Evolutionary conservation across 2,888 invertebrate genomes (phyloP).

Genomic region (Pyralis farinalis): DNA sequence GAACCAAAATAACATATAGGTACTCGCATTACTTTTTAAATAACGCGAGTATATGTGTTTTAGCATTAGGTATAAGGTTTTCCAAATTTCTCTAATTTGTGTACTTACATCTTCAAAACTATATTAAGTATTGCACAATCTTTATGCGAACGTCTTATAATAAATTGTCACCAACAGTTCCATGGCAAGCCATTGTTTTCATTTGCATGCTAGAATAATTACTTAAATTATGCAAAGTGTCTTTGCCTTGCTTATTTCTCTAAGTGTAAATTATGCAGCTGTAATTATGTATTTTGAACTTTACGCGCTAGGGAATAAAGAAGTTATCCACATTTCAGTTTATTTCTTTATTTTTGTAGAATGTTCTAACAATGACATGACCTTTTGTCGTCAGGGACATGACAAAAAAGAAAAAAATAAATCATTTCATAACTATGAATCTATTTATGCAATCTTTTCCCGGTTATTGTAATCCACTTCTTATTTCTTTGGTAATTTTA

Average conservation of each 20-base stretch:
- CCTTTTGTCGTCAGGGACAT: conserved; percentile 6
- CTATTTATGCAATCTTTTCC: too few relatives aligned
- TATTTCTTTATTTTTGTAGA: neutral
- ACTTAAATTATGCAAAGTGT: conserved; percentile 44
- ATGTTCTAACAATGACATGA: conserved; percentile 1
- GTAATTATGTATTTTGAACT: neutral
- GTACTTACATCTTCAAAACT: too few relatives aligned
- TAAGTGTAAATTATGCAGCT: neutral
- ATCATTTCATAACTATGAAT: too few relatives aligned
- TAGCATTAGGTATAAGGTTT: too few relatives aligned
- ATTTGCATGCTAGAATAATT: conserved; percentile 60
- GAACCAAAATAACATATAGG: too few relatives aligned
- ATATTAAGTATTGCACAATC: neutral
- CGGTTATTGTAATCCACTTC: too few relatives aligned
- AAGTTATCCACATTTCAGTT: neutral
- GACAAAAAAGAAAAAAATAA: neutral
- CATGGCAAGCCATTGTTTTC: conserved; percentile 53
- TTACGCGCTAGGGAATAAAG: neutral
- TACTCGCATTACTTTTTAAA: too few relatives aligned
- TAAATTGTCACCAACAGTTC: conserved; percentile 42
- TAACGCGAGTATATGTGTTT: too few relatives aligned
- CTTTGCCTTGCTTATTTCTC: conserved; percentile 8
- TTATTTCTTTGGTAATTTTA: too few relatives aligned
- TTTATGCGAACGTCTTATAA: conserved; percentile 1
- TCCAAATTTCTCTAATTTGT: too few relatives aligned